Evolutionary conservation across 2,113 vertebrate genomes (phyloP).

Genomic region (Mugil cephalus): DNA sequence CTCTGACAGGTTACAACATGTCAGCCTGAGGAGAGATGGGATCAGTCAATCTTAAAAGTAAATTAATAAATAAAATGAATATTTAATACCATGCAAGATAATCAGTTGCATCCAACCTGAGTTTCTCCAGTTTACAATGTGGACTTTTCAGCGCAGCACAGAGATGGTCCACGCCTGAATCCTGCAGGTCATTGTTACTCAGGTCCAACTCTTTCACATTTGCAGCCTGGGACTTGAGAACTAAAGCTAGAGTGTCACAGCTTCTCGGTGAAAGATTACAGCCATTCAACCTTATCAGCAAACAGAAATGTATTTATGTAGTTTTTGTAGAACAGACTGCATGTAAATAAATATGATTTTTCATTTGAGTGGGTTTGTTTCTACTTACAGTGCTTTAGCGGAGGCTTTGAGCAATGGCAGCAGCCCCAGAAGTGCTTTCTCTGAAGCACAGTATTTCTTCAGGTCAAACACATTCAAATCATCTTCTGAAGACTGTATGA

Average conservation of each 20-base stretch:
- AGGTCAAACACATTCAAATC: no score
- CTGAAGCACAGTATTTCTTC: no score
- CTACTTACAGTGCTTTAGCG: slow-evolving; percentile 44
- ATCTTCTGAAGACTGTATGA: no score
- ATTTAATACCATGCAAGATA: no score
- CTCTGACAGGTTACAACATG: slow-evolving; percentile 10
- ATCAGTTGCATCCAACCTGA: slow-evolving; percentile 16
- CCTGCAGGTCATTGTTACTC: slow-evolving; percentile 17
- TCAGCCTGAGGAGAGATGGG: not conserved
- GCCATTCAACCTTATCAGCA: slow-evolving; percentile 12
- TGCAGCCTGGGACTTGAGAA: slow-evolving; percentile 1
- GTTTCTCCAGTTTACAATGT: slow-evolving; percentile 6
- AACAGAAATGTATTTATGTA: not conserved
- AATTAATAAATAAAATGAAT: no score
- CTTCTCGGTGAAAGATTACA: slow-evolving; percentile 20
- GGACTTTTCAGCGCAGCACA: slow-evolving; percentile 2
- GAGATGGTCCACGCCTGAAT: slow-evolving; percentile 23
- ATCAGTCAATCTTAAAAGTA: no score
- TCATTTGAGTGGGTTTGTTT: not conserved
- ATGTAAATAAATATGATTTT: no score
- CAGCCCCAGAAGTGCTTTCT: no score
- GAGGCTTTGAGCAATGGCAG: slow-evolving; percentile 20
- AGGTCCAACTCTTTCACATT: slow-evolving; percentile 32
- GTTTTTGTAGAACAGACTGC: not conserved
- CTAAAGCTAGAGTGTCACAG: not conserved